phyloP scores from a whole-genome alignment of 2,888 invertebrate species.

The Athrips mouffetella region DNA sequence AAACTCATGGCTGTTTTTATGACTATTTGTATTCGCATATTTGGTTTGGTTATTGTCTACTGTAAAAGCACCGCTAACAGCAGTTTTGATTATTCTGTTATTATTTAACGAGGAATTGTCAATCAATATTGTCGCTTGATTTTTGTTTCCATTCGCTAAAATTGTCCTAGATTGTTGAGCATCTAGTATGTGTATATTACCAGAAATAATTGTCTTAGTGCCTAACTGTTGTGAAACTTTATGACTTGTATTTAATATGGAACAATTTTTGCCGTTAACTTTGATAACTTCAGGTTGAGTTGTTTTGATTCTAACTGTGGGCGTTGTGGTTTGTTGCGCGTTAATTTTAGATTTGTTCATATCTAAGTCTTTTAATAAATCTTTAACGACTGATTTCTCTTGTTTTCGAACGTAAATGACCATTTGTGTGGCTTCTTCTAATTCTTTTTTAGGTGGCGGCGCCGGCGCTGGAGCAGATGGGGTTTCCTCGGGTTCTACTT shows the following conservation, averaged over 20 bases:
- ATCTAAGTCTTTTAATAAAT: slow-evolving; percentile 79
- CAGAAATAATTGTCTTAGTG: slow-evolving; percentile 73
- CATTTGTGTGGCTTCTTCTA: slow-evolving; percentile 74
- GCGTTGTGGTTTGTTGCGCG: slow-evolving; percentile 33
- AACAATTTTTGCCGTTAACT: slow-evolving; percentile 68
- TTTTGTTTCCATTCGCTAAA: slow-evolving; percentile 68
- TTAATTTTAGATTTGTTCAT: slow-evolving; percentile 52
- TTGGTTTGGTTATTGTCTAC: slow-evolving; percentile 65
- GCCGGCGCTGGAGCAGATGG: slow-evolving; percentile 16
- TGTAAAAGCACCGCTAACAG: slow-evolving; percentile 59
- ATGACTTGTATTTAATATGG: slow-evolving; percentile 67
- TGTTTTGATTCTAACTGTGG: slow-evolving; percentile 66
- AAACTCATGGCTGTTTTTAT: slow-evolving; percentile 80
- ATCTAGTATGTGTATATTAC: slow-evolving; percentile 75
- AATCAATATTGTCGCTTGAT: slow-evolving; percentile 70
- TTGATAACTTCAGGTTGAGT: slow-evolving; percentile 64
- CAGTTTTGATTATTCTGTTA: slow-evolving; percentile 71
- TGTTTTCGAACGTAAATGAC: slow-evolving; percentile 70
- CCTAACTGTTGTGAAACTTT: slow-evolving; percentile 66
- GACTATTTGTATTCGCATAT: slow-evolving; percentile 55
- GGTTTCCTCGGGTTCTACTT: slow-evolving; percentile 60
- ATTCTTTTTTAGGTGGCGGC: slow-evolving; percentile 36
- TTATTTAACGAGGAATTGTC: slow-evolving; percentile 69
- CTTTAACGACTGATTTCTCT: slow-evolving; percentile 80
- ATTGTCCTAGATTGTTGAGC: slow-evolving; percentile 73